These are phyloP conservation scores for Carduelis carduelis DNA, from an alignment of 2,797 vertebrate genomes.

Conservation along the genomic window DNA sequence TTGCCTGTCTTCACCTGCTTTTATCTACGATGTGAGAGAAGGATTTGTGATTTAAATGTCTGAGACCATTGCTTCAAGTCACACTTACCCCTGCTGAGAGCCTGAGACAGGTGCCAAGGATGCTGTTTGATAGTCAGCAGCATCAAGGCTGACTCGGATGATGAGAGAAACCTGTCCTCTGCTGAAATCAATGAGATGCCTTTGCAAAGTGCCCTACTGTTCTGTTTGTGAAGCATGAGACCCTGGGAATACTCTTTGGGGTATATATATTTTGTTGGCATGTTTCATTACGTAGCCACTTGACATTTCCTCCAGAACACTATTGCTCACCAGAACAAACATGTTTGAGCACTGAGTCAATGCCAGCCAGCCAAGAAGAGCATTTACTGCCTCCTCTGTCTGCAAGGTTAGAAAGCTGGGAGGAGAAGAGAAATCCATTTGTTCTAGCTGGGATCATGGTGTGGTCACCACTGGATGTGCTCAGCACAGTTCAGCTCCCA, in stretches of 20 bases:
- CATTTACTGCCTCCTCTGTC: neutral
- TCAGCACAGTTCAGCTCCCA: neutral
- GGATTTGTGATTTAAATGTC: constrained; percentile 29
- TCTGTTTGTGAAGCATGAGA: neutral
- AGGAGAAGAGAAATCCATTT: neutral
- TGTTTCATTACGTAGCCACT: neutral
- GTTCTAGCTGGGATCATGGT: neutral
- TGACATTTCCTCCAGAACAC: neutral
- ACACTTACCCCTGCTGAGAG: neutral
- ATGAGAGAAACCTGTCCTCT: neutral
- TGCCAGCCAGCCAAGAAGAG: neutral
- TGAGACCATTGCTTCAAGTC: neutral
- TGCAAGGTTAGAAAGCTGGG: neutral
- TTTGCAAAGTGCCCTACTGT: neutral
- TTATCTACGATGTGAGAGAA: neutral
- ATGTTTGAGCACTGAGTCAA: neutral
- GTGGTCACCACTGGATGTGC: neutral
- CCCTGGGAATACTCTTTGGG: neutral
- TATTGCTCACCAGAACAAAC: neutral
- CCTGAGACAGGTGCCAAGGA: constrained; percentile 18
- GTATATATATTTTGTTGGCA: neutral
- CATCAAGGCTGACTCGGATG: constrained; percentile 13
- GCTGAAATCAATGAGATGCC: neutral
- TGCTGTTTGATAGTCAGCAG: neutral
- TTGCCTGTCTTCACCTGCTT: neutral